Conservation (phyloP, 1,140 invertebrate genomes). For the Drosophila asahinai region DNA sequence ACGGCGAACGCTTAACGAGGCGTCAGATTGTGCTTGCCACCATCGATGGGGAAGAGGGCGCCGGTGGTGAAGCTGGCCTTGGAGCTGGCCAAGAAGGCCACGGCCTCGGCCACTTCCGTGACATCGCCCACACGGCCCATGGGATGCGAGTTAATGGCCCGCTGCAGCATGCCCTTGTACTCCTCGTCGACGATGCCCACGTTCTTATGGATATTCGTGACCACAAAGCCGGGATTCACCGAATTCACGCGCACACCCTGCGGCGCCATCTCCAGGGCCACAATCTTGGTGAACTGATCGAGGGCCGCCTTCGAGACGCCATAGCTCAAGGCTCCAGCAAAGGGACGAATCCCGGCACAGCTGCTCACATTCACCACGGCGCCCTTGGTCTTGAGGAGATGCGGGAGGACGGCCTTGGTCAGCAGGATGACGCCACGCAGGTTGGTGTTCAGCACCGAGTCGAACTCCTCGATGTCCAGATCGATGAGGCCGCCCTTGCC, state of each 20-base stretch:
- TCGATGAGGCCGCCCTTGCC: conserved; percentile 89
- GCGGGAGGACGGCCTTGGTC: conserved; percentile 93
- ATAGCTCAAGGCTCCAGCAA: conserved; percentile 91
- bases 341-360: conserved; percentile 93
- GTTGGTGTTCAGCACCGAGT: conserved; percentile 93
- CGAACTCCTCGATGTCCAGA: conserved; percentile 92
- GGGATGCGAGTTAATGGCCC: conserved; percentile 91
- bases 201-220: conserved; percentile 92
- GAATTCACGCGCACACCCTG: conserved; percentile 94
- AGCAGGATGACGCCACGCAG: conserved; percentile 93
- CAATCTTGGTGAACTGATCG: conserved; percentile 95
- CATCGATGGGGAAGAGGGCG: conserved; percentile 92
- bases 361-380: conserved; percentile 97
- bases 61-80: conserved; percentile 94
- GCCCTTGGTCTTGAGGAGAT: conserved; percentile 93
- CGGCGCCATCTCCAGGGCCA: conserved; percentile 91
- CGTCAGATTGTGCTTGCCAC: conserved; percentile 85
- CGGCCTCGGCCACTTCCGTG: conserved; percentile 92
- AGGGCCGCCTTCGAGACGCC: conserved; percentile 95
- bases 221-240: conserved; percentile 93
- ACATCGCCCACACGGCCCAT: conserved; percentile 91
- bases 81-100: conserved; percentile 93
- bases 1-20: conserved; percentile 61
- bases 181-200: conserved; percentile 91
- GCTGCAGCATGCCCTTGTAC: conserved; percentile 90